Percentiles rank a stretch among this genome's conserved stretches.
Evolutionary conservation across 2,797 vertebrate genomes (phyloP).

Genomic region (Acanthis flammea): DNA sequence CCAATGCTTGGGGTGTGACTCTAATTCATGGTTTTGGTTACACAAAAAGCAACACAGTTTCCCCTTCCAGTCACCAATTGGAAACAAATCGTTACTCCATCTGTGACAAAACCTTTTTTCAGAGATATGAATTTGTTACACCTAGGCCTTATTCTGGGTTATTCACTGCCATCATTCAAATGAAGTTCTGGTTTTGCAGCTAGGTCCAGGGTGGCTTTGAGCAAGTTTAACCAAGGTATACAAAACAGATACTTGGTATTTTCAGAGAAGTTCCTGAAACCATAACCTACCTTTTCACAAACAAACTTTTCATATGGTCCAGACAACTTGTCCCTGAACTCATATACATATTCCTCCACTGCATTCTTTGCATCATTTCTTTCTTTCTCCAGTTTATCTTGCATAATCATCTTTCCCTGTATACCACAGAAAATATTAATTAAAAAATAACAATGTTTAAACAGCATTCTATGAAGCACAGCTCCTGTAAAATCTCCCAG

Average conservation of each 20-base stretch:
- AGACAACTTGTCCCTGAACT: constrained; percentile 81
- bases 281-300: constrained; percentile 72
- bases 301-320: constrained; percentile 81
- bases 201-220: not conserved
- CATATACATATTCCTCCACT: constrained; percentile 84
- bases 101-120: not conserved
- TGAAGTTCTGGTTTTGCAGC: not conserved
- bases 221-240: not conserved
- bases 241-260: not conserved
- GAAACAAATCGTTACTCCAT: not conserved
- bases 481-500: not conserved
- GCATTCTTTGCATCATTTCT: constrained; percentile 84
- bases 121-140: not conserved
- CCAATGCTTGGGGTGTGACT: not conserved
- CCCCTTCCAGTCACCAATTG: not conserved
- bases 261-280: not conserved
- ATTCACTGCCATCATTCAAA: not conserved
- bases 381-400: constrained; percentile 84
- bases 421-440: not conserved
- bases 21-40: not conserved
- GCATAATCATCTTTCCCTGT: constrained; percentile 84
- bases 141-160: not conserved
- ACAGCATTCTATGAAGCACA: not conserved
- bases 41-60: not conserved
- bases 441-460: not conserved